Conservation (phyloP, 37 sponge, comb jelly and placozoan genomes). For the Cliona cf. orientalis region DNA sequence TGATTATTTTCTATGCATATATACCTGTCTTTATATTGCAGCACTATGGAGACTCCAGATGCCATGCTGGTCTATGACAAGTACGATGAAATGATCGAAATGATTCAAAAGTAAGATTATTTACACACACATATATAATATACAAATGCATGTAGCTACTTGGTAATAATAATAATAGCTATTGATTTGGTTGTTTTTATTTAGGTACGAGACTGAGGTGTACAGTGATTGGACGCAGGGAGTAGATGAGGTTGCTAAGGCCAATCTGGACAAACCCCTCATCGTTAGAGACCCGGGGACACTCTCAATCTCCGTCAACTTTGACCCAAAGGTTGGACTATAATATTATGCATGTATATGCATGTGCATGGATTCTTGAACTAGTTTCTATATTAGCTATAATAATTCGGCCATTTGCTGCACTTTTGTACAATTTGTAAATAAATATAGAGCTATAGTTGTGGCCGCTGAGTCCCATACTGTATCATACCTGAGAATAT, state of each 20-base stretch:
- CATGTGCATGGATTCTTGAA: too few species aligned
- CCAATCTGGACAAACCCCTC: constrained; percentile 94
- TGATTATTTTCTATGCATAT: not conserved
- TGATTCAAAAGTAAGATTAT: constrained; percentile 83
- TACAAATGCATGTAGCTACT: too few species aligned
- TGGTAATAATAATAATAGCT: not conserved
- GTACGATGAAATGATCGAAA: constrained; percentile 93
- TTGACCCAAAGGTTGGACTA: constrained; percentile 94
- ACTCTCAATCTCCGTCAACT: constrained; percentile 88
- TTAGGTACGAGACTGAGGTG: constrained; percentile 82
- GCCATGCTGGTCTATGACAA: constrained; percentile 86
- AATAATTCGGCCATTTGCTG: too few species aligned
- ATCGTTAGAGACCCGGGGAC: constrained; percentile 71
- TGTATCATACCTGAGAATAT: too few species aligned
- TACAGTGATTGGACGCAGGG: constrained; percentile 88
- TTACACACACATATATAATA: not conserved
- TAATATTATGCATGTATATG: too few species aligned
- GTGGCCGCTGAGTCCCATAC: too few species aligned
- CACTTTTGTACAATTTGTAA: too few species aligned
- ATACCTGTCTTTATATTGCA: not conserved
- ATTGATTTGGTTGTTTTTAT: not conserved
- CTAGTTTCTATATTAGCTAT: too few species aligned
- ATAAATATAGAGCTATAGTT: too few species aligned
- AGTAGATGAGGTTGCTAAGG: constrained; percentile 90
- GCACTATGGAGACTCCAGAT: constrained; percentile 89